Percentiles rank a stretch among this genome's conserved stretches.
phyloP scores from a whole-genome alignment of 1,140 invertebrate genomes.

The Stratiolaelaps scimitus region DNA sequence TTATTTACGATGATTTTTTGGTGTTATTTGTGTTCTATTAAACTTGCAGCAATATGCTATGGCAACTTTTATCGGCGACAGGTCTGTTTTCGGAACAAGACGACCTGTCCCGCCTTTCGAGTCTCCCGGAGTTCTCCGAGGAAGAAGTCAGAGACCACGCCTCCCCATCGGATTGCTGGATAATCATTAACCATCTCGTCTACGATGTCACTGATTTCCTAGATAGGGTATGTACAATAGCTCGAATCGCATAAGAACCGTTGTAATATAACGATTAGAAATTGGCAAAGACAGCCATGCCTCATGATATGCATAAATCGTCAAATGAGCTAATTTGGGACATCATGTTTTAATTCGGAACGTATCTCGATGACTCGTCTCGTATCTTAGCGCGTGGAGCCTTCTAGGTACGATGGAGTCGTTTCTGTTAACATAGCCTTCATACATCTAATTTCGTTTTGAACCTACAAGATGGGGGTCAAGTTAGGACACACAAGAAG shows the following conservation, averaged over 20 bases:
- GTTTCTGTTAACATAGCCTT: too few relatives aligned
- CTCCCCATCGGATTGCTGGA: conserved; percentile 8
- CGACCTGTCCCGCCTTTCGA: background rate
- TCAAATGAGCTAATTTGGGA: background rate
- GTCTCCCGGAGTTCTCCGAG: conserved; percentile 10
- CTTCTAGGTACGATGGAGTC: too few relatives aligned
- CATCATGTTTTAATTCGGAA: background rate
- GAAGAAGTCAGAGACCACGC: background rate
- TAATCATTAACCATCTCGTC: conserved; percentile 5
- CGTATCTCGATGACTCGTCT: background rate
- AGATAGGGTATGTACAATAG: background rate
- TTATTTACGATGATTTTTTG: too few relatives aligned
- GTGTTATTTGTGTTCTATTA: too few relatives aligned
- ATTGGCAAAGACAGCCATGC: too few relatives aligned
- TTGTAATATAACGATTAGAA: too few relatives aligned
- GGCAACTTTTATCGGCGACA: too few relatives aligned
- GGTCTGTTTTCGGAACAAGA: background rate
- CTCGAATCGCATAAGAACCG: background rate
- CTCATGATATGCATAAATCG: background rate
- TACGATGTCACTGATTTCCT: conserved; percentile 21
- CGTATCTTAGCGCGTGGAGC: too few relatives aligned
- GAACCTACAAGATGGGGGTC: too few relatives aligned
- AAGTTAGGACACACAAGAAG: too few relatives aligned
- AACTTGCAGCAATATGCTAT: too few relatives aligned
- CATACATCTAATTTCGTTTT: too few relatives aligned